Evolutionary conservation across 2,797 vertebrate species (phyloP).

Genomic region (Masticophis lateralis): DNA sequence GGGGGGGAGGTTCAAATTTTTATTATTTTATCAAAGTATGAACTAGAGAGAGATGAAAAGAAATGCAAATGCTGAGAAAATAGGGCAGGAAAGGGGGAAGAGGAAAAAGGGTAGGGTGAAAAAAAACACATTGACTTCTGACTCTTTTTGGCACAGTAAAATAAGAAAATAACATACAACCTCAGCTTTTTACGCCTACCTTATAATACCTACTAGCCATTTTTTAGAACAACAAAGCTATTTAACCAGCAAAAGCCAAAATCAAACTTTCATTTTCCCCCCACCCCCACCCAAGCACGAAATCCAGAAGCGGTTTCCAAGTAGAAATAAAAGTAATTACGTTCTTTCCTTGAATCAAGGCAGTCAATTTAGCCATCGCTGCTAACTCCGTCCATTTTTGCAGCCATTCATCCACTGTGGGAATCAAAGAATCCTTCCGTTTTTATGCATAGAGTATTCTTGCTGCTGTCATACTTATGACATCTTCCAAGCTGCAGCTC

Average conservation of each 20-base stretch:
- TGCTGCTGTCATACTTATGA: not conserved
- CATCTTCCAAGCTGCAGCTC: not conserved
- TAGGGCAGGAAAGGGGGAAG: too few species aligned
- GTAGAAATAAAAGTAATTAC: not conserved
- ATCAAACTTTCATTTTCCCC: not conserved
- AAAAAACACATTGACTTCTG: too few species aligned
- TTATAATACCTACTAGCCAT: too few species aligned
- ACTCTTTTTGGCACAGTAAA: too few species aligned
- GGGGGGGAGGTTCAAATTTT: too few species aligned
- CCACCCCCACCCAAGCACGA: not conserved
- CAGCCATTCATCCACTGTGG: not conserved
- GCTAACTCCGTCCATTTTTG: not conserved
- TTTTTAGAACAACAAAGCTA: too few species aligned
- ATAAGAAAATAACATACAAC: too few species aligned
- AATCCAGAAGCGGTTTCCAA: not conserved
- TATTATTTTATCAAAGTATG: not conserved
- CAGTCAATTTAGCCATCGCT: not conserved
- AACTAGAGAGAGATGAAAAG: not conserved
- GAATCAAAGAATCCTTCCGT: not conserved
- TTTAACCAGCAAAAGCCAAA: too few species aligned
- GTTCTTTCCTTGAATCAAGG: not conserved
- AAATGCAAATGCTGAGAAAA: not conserved
- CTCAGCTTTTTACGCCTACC: too few species aligned
- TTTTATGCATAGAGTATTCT: not conserved
- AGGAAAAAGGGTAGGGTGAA: too few species aligned